A percentile compares a stretch with the other conserved stretches of the same genome.
Evolutionary conservation across 2,113 vertebrate species (phyloP).

Genomic region (Callithrix jacchus): DNA sequence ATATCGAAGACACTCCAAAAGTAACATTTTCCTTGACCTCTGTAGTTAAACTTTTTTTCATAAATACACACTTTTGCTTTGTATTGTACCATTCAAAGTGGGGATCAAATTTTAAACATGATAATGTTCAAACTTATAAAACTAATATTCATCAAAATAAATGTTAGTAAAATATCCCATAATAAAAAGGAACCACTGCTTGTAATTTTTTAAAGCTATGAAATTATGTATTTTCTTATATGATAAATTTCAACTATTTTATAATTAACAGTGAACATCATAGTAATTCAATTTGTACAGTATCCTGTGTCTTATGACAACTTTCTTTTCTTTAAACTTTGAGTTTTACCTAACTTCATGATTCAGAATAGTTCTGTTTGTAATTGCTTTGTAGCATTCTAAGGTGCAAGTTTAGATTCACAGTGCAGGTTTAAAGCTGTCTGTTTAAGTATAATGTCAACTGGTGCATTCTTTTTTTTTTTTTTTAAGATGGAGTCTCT

Average conservation of each 20-base stretch:
- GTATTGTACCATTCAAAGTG: background rate
- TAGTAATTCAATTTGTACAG: background rate
- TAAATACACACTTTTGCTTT: background rate
- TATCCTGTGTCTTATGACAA: background rate
- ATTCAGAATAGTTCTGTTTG: background rate
- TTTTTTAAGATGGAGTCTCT: no score
- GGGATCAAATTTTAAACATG: conserved; percentile 19
- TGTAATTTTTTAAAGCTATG: conserved; percentile 23
- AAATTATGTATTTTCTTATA: conserved; percentile 31
- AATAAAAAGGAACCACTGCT: background rate
- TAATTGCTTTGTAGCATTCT: conserved; percentile 13
- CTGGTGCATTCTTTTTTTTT: no score
- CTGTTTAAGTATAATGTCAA: background rate
- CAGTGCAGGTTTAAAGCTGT: background rate
- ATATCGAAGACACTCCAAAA: background rate
- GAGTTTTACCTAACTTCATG: background rate
- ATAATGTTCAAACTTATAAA: background rate
- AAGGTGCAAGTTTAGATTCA: background rate
- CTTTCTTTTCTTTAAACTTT: conserved; percentile 26
- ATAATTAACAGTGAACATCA: background rate
- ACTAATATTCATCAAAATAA: background rate
- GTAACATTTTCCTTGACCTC: background rate
- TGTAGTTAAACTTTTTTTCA: conserved; percentile 14
- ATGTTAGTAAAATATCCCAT: background rate
- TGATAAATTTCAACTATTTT: conserved; percentile 1